These are phyloP conservation scores for Albula goreensis DNA, from an alignment of 2,113 vertebrate genomes.

Conservation along the genomic window DNA sequence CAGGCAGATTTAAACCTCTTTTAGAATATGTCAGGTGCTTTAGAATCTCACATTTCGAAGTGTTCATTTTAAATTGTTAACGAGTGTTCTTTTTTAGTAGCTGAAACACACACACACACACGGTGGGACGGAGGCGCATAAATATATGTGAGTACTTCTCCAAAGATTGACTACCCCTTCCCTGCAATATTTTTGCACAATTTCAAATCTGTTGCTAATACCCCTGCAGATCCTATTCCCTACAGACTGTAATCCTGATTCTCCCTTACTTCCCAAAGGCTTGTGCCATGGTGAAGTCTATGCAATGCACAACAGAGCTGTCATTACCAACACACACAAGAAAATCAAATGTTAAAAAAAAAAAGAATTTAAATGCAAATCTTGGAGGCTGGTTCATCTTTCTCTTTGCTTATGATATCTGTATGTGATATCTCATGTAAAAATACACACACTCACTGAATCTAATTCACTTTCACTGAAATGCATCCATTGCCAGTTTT, in stretches of 20 bases:
- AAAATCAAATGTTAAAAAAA: background rate
- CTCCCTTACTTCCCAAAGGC: background rate
- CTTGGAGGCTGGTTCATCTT: background rate
- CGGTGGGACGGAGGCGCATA: no score
- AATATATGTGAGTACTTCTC: no score
- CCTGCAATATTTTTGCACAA: constrained; percentile 39
- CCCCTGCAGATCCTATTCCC: background rate
- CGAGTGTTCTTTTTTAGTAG: no score
- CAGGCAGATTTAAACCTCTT: no score
- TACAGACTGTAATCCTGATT: background rate
- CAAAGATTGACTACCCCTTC: no score
- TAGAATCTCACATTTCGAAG: no score
- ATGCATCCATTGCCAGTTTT: background rate
- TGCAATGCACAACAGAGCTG: background rate
- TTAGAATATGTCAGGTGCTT: no score
- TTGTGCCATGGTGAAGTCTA: background rate
- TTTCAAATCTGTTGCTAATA: constrained; percentile 38
- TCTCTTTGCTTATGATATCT: background rate
- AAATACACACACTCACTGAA: background rate
- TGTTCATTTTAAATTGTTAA: no score
- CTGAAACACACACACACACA: no score
- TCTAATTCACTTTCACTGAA: constrained; percentile 1
- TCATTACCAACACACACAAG: background rate
- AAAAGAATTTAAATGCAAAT: background rate
- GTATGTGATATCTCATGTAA: background rate